These are phyloP conservation scores for Apodemia duryi DNA, from an alignment of 2,888 invertebrate species.

Conservation along the genomic window DNA sequence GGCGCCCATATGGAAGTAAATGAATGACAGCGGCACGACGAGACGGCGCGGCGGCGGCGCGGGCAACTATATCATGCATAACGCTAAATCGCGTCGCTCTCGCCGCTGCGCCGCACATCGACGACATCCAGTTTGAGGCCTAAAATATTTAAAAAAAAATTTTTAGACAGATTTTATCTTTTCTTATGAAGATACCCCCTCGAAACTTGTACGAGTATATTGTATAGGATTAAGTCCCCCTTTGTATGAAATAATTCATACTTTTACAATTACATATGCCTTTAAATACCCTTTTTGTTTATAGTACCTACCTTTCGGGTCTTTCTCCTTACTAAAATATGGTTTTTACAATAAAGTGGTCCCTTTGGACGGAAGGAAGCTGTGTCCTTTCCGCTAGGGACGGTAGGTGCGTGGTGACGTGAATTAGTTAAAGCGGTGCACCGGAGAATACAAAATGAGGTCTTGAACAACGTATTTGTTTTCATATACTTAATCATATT, in stretches of 20 bases:
- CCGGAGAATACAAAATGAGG: constrained; percentile 6
- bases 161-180: background rate
- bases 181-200: background rate
- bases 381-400: constrained; percentile 11
- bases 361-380: constrained; percentile 12
- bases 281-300: background rate
- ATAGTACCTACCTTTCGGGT: background rate
- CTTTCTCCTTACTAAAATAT: background rate
- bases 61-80: too few species aligned
- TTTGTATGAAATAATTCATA: background rate
- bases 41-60: too few species aligned
- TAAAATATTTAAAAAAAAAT: too few species aligned
- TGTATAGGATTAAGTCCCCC: background rate
- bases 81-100: too few species aligned
- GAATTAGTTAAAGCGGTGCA: constrained; percentile 2
- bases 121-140: too few species aligned
- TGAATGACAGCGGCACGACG: too few species aligned
- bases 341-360: constrained; percentile 2
- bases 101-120: too few species aligned
- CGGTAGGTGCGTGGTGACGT: constrained; percentile 7
- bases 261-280: background rate
- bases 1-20: too few species aligned
- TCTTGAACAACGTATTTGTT: background rate
- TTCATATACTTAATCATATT: background rate
- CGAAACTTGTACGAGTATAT: background rate